Percentiles rank a stretch among this genome's conserved stretches.
Evolutionary conservation across 2,888 invertebrate species (phyloP).

Genomic region (Brachypterus glaber): DNA sequence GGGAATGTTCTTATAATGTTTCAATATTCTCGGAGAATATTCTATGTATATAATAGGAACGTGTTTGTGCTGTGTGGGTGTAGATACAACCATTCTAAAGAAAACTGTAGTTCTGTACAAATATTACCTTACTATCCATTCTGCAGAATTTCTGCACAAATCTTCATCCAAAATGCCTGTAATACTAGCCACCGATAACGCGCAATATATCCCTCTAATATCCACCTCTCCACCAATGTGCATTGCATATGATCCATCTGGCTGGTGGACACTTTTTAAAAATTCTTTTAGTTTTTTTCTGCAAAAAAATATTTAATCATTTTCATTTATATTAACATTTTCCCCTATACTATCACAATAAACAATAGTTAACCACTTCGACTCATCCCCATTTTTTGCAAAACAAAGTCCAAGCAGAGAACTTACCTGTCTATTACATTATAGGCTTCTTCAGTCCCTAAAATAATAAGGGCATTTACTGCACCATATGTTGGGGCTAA

Average conservation of each 20-base stretch:
- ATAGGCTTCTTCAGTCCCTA: conserved; percentile 73
- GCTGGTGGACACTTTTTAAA: conserved; percentile 63
- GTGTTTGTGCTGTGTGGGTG: no score
- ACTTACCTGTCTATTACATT: conserved; percentile 70
- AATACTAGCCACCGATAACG: conserved; percentile 79
- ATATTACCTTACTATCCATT: conserved; percentile 72
- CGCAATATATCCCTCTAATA: conserved; percentile 95
- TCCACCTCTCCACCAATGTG: conserved; percentile 90
- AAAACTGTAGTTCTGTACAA: no score
- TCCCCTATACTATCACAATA: no score
- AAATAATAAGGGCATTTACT: conserved; percentile 81
- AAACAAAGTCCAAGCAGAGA: background rate
- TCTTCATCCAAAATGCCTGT: conserved; percentile 67
- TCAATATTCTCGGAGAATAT: no score
- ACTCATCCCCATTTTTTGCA: background rate
- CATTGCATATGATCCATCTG: conserved; percentile 86
- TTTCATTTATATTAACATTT: background rate
- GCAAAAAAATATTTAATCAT: conserved; percentile 19
- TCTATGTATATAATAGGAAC: no score
- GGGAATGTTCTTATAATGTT: no score
- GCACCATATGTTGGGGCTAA: conserved; percentile 97
- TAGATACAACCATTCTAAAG: no score
- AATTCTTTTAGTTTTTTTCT: conserved; percentile 64
- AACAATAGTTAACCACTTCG: background rate
- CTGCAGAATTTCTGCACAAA: conserved; percentile 76